These are phyloP conservation scores for Xestoiulus laeticollis DNA, from an alignment of 2,888 invertebrate species.

Conservation along the genomic window DNA sequence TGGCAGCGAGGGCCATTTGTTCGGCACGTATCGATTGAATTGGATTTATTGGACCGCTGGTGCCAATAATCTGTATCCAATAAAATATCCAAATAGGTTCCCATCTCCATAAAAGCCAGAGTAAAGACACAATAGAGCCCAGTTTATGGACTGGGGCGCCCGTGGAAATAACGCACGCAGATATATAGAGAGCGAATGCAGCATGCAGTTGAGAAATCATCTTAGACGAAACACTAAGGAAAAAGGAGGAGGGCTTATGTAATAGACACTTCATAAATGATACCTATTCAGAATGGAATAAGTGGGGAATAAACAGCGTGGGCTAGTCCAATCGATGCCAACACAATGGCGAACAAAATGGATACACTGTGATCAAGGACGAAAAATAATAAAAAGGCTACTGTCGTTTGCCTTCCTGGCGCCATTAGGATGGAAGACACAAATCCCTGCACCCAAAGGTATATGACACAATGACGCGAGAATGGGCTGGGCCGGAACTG, in stretches of 20 bases:
- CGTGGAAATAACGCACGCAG: neutral
- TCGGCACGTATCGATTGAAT: slow-evolving; percentile 40
- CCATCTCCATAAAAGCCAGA: slow-evolving; percentile 35
- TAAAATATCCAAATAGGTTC: slow-evolving; percentile 41
- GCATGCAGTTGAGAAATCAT: slow-evolving; percentile 36
- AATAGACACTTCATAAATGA: slow-evolving; percentile 43
- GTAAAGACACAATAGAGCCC: slow-evolving; percentile 32
- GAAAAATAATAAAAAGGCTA: neutral
- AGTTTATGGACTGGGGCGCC: slow-evolving; percentile 35
- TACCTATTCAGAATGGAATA: slow-evolving; percentile 41
- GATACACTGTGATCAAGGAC: neutral
- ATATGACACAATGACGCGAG: neutral
- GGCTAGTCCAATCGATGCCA: slow-evolving; percentile 17
- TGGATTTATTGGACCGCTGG: slow-evolving; percentile 43
- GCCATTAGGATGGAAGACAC: neutral
- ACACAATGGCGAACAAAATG: slow-evolving; percentile 32
- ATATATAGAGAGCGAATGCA: too few species aligned
- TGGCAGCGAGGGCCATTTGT: neutral
- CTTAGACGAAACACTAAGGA: neutral
- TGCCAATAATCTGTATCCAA: slow-evolving; percentile 43
- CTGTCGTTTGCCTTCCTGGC: neutral
- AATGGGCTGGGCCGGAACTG: neutral
- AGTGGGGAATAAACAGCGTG: slow-evolving; percentile 31
- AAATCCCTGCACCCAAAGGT: neutral
- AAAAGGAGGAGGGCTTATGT: slow-evolving; percentile 15